A percentile compares a stretch with the other conserved stretches of the same genome.
phyloP scores from a whole-genome alignment of 2,113 vertebrate genomes.

The Sinocyclocheilus anshuiensis region DNA sequence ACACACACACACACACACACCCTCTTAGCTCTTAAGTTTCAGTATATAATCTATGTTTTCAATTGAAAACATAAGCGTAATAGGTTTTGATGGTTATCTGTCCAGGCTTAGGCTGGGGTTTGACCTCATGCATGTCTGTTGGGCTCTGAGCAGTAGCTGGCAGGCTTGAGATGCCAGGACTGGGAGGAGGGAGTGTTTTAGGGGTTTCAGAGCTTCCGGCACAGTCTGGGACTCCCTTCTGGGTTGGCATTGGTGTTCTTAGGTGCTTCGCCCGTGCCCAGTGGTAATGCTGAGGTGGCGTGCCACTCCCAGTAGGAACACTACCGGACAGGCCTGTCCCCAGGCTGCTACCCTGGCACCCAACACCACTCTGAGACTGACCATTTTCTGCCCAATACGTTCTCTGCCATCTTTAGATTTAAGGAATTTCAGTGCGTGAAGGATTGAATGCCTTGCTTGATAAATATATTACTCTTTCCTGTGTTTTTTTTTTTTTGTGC shows the following conservation, averaged over 20 bases:
- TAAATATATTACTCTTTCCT: not conserved
- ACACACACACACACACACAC: constrained; percentile 34
- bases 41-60: constrained; percentile 72
- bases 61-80: constrained; percentile 69
- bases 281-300: constrained; percentile 56
- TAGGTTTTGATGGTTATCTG: constrained; percentile 72
- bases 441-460: not conserved
- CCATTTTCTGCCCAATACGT: constrained; percentile 47
- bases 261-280: constrained; percentile 59
- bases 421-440: not conserved
- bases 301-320: constrained; percentile 59
- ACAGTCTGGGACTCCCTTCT: constrained; percentile 58
- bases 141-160: constrained; percentile 53
- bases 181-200: constrained; percentile 50
- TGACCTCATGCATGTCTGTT: constrained; percentile 34
- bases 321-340: constrained; percentile 56
- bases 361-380: constrained; percentile 58
- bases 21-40: constrained; percentile 69
- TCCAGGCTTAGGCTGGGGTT: constrained; percentile 60
- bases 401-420: constrained; percentile 27
- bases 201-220: constrained; percentile 59
- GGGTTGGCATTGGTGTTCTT: constrained; percentile 60
- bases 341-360: constrained; percentile 59
- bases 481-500: not conserved
- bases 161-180: constrained; percentile 53